Evolutionary conservation across 2,888 invertebrate genomes (phyloP).

Genomic region (Orthonevra nobilis): DNA sequence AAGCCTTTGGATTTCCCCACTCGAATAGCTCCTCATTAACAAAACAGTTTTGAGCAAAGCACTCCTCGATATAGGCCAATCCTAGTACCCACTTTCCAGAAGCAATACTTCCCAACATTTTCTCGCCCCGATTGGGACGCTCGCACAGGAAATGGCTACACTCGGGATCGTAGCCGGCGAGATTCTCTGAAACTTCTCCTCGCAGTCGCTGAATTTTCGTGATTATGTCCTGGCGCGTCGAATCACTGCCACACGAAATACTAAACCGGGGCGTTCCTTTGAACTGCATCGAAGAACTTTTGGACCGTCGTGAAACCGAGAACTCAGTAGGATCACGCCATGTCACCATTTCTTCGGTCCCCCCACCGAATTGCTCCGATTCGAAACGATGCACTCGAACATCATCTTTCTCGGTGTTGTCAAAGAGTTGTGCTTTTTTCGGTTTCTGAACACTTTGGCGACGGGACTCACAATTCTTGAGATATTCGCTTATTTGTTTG

Average conservation of each 20-base stretch:
- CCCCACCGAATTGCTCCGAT: constrained; percentile 76
- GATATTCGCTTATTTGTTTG: constrained; percentile 77
- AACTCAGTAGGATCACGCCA: constrained; percentile 85
- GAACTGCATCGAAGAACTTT: constrained; percentile 73
- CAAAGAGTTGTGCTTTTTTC: constrained; percentile 36
- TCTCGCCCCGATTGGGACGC: constrained; percentile 90
- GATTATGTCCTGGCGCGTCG: constrained; percentile 73
- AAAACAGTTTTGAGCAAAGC: constrained; percentile 79
- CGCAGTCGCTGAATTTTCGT: constrained; percentile 74
- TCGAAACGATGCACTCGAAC: constrained; percentile 77
- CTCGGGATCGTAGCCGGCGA: constrained; percentile 82
- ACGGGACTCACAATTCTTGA: constrained; percentile 75
- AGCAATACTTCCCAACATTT: constrained; percentile 91
- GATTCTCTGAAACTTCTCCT: constrained; percentile 76
- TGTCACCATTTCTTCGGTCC: constrained; percentile 84
- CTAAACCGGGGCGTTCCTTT: constrained; percentile 77
- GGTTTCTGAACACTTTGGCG: constrained; percentile 74
- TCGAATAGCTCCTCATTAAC: constrained; percentile 88
- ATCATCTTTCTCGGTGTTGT: constrained; percentile 70
- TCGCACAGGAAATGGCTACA: constrained; percentile 90
- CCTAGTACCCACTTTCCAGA: constrained; percentile 95
- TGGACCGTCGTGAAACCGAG: constrained; percentile 72
- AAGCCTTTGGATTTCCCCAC: constrained; percentile 89
- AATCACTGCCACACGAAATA: constrained; percentile 77
- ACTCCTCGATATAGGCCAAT: constrained; percentile 87